These are phyloP conservation scores for Heliconius congener DNA, from an alignment of 1,140 invertebrate species.

Conservation along the genomic window DNA sequence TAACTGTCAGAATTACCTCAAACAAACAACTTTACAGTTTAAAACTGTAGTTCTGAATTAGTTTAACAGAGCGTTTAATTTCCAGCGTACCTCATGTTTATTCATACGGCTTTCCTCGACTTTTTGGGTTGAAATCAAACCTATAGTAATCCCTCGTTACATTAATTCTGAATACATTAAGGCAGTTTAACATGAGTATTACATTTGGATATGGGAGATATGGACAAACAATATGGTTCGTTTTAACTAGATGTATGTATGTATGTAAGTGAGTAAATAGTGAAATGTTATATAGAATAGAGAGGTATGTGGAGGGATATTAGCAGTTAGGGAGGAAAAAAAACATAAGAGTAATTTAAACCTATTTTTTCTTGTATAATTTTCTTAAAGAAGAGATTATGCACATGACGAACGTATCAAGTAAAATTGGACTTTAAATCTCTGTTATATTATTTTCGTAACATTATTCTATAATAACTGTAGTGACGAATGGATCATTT, in stretches of 20 bases:
- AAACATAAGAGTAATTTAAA: too few relatives aligned
- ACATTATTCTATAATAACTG: too few relatives aligned
- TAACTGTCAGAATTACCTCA: constrained; percentile 22
- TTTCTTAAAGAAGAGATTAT: too few relatives aligned
- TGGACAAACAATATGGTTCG: neutral
- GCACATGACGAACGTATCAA: too few relatives aligned
- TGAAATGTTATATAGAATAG: too few relatives aligned
- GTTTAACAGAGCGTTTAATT: constrained; percentile 28
- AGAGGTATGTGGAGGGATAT: too few relatives aligned
- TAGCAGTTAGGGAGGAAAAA: too few relatives aligned
- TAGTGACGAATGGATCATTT: too few relatives aligned
- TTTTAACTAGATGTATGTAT: neutral
- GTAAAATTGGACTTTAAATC: too few relatives aligned
- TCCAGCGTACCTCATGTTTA: constrained; percentile 19
- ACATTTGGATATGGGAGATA: too few relatives aligned
- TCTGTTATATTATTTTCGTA: too few relatives aligned
- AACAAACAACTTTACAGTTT: constrained; percentile 26
- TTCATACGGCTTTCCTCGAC: constrained; percentile 20
- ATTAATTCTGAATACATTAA: constrained; percentile 12
- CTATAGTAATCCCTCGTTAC: constrained; percentile 17
- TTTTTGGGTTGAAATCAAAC: constrained; percentile 19
- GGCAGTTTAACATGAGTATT: neutral
- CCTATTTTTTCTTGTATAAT: too few relatives aligned
- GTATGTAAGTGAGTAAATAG: neutral
- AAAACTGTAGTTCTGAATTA: constrained; percentile 23